phyloP scores from a whole-genome alignment of 2,797 vertebrate species.

The Setipinna tenuifilis region DNA sequence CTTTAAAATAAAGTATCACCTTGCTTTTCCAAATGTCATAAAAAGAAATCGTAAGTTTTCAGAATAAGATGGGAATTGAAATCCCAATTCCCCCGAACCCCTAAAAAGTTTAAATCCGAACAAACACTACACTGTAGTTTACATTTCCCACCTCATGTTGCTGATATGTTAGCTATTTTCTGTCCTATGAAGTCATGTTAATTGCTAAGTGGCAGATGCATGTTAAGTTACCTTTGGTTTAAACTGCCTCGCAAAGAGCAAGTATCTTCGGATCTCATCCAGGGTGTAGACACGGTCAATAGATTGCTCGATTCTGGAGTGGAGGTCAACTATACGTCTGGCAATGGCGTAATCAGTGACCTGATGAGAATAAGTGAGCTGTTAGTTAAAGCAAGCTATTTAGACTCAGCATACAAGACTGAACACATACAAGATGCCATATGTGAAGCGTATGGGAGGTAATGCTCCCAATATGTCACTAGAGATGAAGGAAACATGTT shows the following conservation, averaged over 20 bases:
- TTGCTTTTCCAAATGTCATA: too few relatives aligned
- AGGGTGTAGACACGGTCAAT: constrained; percentile 91
- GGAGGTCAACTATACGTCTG: constrained; percentile 94
- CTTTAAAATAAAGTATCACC: too few relatives aligned
- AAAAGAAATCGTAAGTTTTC: too few relatives aligned
- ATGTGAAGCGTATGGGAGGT: too few relatives aligned
- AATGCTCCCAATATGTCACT: too few relatives aligned
- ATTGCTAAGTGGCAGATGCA: neutral
- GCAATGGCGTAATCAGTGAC: constrained; percentile 98
- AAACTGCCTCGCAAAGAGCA: constrained; percentile 96
- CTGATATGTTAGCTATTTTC: too few relatives aligned
- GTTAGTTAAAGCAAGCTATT: neutral
- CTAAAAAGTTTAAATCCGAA: neutral
- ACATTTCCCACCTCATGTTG: neutral
- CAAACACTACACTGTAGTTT: neutral
- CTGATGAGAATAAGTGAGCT: constrained; percentile 64
- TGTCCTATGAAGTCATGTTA: too few relatives aligned
- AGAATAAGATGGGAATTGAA: neutral
- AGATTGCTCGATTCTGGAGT: constrained; percentile 90
- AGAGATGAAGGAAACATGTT: too few relatives aligned
- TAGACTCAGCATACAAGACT: neutral
- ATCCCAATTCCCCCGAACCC: neutral
- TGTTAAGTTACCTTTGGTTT: constrained; percentile 88
- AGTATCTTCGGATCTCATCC: constrained; percentile 95
- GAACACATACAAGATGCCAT: neutral